phyloP scores from a whole-genome alignment of 2,888 invertebrate genomes.

The Eilema sororculum region DNA sequence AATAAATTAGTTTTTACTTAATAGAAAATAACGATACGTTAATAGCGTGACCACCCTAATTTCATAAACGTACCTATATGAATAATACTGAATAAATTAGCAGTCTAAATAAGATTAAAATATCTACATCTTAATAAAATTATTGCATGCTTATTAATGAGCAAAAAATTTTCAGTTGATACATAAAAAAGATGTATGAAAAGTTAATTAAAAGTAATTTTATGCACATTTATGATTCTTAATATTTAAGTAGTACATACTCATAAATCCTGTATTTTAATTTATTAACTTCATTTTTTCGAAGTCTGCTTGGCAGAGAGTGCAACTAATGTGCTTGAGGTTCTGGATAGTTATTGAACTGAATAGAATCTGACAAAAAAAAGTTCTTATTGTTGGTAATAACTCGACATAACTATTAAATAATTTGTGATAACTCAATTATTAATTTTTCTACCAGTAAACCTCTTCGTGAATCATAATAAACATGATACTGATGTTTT shows the following conservation, averaged over 20 bases:
- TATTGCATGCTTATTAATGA: conserved; percentile 33
- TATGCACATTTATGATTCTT: conserved; percentile 23
- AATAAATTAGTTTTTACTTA: not conserved
- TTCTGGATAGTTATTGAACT: not conserved
- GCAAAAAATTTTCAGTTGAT: conserved; percentile 31
- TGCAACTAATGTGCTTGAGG: too few species aligned
- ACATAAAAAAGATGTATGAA: conserved; percentile 27
- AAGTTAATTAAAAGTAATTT: conserved; percentile 37
- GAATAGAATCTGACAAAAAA: too few species aligned
- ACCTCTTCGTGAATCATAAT: too few species aligned
- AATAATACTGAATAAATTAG: conserved; percentile 35
- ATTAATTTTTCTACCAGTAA: too few species aligned
- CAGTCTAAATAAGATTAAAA: conserved; percentile 36
- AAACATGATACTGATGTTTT: too few species aligned
- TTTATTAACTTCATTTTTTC: not conserved
- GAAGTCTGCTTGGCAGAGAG: too few species aligned
- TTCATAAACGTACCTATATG: conserved; percentile 19
- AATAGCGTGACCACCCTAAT: conserved; percentile 18
- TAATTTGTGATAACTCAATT: too few species aligned
- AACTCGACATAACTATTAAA: too few species aligned
- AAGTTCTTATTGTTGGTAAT: too few species aligned
- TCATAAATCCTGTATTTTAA: not conserved
- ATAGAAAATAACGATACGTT: conserved; percentile 24
- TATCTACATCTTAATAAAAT: conserved; percentile 27
- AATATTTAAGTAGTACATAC: conserved; percentile 9